phyloP scores from a whole-genome alignment of 2,113 vertebrate genomes.

The Etia nguti region DNA sequence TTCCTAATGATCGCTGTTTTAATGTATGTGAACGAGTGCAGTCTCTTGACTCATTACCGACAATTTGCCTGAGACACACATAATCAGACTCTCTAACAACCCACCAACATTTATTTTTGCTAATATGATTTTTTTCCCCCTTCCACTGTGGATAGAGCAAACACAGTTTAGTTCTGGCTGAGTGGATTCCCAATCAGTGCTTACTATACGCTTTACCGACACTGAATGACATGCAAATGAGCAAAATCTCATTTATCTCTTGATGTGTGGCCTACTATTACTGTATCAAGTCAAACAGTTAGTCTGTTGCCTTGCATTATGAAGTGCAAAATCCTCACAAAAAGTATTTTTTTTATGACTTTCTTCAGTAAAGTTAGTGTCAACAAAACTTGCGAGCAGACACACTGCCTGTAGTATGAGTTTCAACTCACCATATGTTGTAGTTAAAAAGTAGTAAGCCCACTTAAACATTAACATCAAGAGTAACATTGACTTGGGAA shows the following conservation, averaged over 20 bases:
- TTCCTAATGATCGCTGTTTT: conserved; percentile 99
- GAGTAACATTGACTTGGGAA: neutral
- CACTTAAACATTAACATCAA: conserved; percentile 38
- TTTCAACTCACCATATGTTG: neutral
- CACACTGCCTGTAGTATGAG: neutral
- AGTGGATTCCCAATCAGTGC: conserved; percentile 53
- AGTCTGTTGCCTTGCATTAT: neutral
- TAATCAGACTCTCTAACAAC: conserved; percentile 89
- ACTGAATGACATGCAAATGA: conserved; percentile 40
- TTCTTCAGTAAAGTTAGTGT: neutral
- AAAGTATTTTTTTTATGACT: neutral
- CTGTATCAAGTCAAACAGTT: neutral
- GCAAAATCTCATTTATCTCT: conserved; percentile 15
- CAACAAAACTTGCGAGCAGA: neutral
- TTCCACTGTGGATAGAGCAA: conserved; percentile 73
- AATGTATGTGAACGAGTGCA: conserved; percentile 98
- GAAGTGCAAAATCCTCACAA: neutral
- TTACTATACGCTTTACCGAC: conserved; percentile 24
- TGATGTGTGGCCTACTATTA: neutral
- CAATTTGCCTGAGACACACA: conserved; percentile 97
- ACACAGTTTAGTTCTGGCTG: conserved; percentile 65
- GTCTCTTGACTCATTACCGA: conserved; percentile 99
- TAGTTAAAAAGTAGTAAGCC: neutral
- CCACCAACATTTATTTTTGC: conserved; percentile 99
- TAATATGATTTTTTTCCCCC: conserved; percentile 80